Evolutionary conservation across 2,113 vertebrate genomes (phyloP), one percentile per base, ranked within the genome.

Genomic region (Colossoma macropomum): DNA sequence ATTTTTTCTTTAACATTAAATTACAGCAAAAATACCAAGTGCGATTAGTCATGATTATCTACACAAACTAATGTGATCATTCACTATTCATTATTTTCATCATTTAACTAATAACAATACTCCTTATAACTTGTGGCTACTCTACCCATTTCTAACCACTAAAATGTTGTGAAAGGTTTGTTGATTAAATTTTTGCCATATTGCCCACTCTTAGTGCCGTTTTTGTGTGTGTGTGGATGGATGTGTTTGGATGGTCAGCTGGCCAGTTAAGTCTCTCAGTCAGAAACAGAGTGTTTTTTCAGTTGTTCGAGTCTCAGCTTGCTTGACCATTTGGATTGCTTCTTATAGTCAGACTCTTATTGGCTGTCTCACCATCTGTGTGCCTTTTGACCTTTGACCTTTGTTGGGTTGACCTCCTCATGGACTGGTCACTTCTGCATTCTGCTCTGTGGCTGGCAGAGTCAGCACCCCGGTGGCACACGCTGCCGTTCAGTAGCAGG

Each of bases 341-440:
- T 74, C 54, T 50, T 76, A 76, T 73, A 52, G 17, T 71, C 60
- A 71, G 19, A 16, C 27, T 32, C 23, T 21, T 9, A 6, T 70
- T 27, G 25, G 10, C 59, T 62, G n/a, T 60, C 21, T 70, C 11
- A 45, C 68, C 68, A 71, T 71, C 52, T 41, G 38, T 1, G 41
- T 45, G 41, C 41, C 41, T 45, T 50, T 17, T 76, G 72, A 86
- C 75, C 80, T 50, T 52, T 86, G 56, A 79, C 66, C 74, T 77
- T 73, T 65, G 27, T 28, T 17, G 30, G 60, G 19, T 21, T 73
- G 75, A 41, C 45, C 62, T 63, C 54, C 62, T 63, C 34, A 56
- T 62, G 65, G 23, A 69, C 48, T n/a, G 34, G 27, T 45, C 21
- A 7, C 59, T 63, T 75, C 48, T 68, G 25, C 54, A 21, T 41